Conservation (phyloP, 2,888 invertebrate species). For the Chalcis sispes region DNA sequence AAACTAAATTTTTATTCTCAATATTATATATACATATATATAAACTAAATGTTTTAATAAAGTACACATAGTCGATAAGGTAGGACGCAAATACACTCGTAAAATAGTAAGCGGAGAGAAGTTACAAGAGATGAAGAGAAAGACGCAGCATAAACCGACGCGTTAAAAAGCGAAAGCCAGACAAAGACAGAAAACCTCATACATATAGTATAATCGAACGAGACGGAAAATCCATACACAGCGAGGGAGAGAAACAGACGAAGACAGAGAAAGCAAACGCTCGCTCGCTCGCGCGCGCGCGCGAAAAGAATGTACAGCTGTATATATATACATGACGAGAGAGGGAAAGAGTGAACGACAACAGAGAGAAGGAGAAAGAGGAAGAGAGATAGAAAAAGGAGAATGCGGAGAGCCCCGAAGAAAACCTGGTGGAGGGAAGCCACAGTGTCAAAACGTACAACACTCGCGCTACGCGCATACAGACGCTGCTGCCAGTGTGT, state of each 20-base stretch:
- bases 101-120: too few species aligned
- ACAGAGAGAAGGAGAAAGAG: too few species aligned
- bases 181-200: background rate
- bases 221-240: conserved; percentile 51
- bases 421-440: conserved; percentile 46
- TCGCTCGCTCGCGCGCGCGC: conserved; percentile 8
- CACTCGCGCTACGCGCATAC: conserved; percentile 12
- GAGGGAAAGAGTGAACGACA: too few species aligned
- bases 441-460: conserved; percentile 37
- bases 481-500: background rate
- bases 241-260: conserved; percentile 17
- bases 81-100: too few species aligned
- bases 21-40: too few species aligned
- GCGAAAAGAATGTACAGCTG: too few species aligned
- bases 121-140: too few species aligned
- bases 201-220: conserved; percentile 25
- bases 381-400: conserved; percentile 26
- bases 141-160: too few species aligned
- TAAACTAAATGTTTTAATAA: background rate
- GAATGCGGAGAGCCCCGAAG: too few species aligned
- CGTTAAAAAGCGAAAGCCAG: background rate
- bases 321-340: background rate
- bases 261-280: conserved; percentile 6
- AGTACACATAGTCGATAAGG: background rate
- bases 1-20: too few species aligned